Evolutionary conservation across 2,113 vertebrate genomes (phyloP).

Genomic region (Serinus canaria): DNA sequence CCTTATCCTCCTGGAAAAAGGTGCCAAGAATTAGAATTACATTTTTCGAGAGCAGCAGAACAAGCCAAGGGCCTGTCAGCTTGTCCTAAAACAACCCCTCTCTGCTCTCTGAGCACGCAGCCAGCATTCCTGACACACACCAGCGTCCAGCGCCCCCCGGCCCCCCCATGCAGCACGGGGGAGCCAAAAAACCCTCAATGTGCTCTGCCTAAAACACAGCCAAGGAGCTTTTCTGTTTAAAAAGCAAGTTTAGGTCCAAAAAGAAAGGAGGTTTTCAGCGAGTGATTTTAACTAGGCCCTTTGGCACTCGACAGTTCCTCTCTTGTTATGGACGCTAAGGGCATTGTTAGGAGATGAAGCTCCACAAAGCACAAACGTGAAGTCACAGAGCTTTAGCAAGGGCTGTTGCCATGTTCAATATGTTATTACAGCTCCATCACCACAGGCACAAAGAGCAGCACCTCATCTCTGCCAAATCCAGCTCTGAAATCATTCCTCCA

Average conservation of each 20-base stretch:
- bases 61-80: conserved; percentile 60
- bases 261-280: neutral
- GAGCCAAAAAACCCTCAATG: conserved; percentile 22
- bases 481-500: conserved; percentile 26
- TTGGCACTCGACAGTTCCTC: conserved; percentile 7
- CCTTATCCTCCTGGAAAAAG: conserved; percentile 9
- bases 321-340: conserved; percentile 27
- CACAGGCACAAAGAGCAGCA: conserved; percentile 43
- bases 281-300: conserved; percentile 1
- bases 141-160: neutral
- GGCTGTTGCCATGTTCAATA: conserved; percentile 46
- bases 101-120: neutral
- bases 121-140: conserved; percentile 38
- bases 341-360: conserved; percentile 35
- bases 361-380: neutral
- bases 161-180: neutral
- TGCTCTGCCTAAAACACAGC: conserved; percentile 1
- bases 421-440: conserved; percentile 59
- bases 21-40: conserved; percentile 47
- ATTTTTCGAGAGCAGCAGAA: conserved; percentile 49
- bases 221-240: conserved; percentile 10
- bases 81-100: conserved; percentile 63
- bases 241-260: conserved; percentile 35
- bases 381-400: conserved; percentile 29
- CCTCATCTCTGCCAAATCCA: conserved; percentile 29